Percentiles rank a stretch among this genome's conserved stretches.
Evolutionary conservation across 2,797 vertebrate species (phyloP).

Genomic region (Fratercula arctica): DNA sequence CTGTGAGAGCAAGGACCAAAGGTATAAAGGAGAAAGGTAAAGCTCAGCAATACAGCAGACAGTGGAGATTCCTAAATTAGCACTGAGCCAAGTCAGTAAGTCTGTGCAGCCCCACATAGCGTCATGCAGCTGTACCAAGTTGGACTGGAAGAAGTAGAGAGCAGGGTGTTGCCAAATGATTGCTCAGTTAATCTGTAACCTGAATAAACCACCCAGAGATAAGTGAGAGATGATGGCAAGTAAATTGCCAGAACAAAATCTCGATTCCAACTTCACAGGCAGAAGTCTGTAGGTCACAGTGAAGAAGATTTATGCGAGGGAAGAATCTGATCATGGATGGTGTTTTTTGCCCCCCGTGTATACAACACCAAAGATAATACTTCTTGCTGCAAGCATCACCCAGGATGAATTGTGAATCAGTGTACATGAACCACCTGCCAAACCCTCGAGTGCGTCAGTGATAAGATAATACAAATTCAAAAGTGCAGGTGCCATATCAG

Average conservation of each 20-base stretch:
- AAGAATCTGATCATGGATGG: background rate
- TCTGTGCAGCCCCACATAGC: background rate
- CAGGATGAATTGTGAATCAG: background rate
- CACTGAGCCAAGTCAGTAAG: background rate
- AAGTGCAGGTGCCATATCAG: background rate
- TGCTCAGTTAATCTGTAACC: background rate
- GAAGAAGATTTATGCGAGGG: background rate
- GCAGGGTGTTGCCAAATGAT: background rate
- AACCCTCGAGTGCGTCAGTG: background rate
- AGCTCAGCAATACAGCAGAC: background rate
- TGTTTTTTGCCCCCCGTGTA: accelerated
- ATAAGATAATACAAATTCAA: background rate
- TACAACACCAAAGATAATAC: background rate
- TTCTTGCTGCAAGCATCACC: background rate
- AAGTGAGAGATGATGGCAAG: background rate
- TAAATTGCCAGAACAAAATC: background rate
- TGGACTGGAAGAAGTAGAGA: background rate
- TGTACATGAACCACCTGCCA: constrained; percentile 26
- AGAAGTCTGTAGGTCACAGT: background rate
- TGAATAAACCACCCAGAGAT: background rate
- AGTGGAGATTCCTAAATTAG: background rate
- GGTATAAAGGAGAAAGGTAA: background rate
- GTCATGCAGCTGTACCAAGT: background rate
- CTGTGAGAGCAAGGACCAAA: background rate
- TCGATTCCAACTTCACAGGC: background rate